Base-by-base conservation (phyloP, 2,797 vertebrate genomes). In the Lindbergichthys nudifrons region DNA sequence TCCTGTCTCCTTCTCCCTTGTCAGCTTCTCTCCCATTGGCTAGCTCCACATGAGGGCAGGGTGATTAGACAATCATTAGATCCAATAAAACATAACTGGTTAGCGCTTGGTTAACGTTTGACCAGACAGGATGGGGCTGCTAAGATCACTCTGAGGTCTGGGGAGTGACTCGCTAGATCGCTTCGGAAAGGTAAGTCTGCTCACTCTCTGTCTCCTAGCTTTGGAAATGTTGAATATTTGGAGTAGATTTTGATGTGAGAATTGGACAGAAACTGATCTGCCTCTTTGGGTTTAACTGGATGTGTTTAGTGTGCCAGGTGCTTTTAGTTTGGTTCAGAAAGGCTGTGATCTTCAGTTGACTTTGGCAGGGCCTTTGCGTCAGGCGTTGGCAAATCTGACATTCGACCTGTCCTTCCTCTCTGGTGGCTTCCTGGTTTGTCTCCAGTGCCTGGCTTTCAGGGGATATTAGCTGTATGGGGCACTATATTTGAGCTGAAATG, bases 61-160 rank as follows among this genome's bases (percentile, higher is more conserved):
- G 73, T 91, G 91, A 93, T 94, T 95, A 91, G 95, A 93, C 93
- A 95, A 96, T 96, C 90, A 96, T 95, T 96, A 96, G 91, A 93
- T 93, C 81, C 95, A 94, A 95, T 96, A 96, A 96, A 96, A 91
- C 83, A 74, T 86, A 70, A 69, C 59, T 83, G 82, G 89, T 90
- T 93, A 93, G 78, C 50, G 32, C 36, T 45, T 79, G 84, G 95
- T 96, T 96, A 96, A 95, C 82, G 89, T 95, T 96, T 95, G 88
- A 95, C 95, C 80, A 89, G 79, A 70, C 51, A 79, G 85, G 84
- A 90, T 89, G 90, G 70, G 72, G 76, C 77, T 81, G 59, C 53
- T 77, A 50, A 16, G 66, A 81, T 88, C 78, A 41, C 51, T 79
- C 68, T 58, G 50, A 77, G 70, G 64, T 76, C 67, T 65, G 50